These are phyloP conservation scores for Callorhinus ursinus DNA, from an alignment of 2,113 vertebrate species.

Conservation along the genomic window DNA sequence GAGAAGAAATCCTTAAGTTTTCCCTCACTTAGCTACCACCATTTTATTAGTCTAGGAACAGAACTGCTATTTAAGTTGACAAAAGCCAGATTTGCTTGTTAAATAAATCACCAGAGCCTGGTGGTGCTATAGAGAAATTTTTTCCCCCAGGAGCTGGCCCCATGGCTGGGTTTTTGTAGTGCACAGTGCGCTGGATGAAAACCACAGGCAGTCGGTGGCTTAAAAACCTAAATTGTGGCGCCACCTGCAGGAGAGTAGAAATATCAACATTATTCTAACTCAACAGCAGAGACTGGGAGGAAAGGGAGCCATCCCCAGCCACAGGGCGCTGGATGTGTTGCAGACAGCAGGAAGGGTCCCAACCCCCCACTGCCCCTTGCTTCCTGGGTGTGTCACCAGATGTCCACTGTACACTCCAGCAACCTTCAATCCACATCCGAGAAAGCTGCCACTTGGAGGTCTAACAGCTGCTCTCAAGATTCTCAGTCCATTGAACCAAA, in stretches of 20 bases:
- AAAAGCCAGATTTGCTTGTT: conserved; percentile 72
- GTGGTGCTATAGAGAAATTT: neutral
- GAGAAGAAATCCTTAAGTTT: conserved; percentile 40
- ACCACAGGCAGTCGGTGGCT: conserved; percentile 19
- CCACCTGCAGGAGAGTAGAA: conserved; percentile 87
- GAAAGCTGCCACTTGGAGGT: conserved; percentile 8
- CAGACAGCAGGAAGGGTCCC: neutral
- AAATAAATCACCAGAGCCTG: conserved; percentile 75
- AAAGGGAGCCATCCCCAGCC: neutral
- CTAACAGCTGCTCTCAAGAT: neutral
- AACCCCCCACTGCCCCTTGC: too few relatives aligned
- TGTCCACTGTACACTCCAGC: neutral
- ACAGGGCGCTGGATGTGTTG: neutral
- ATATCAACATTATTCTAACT: conserved; percentile 68
- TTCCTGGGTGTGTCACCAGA: neutral
- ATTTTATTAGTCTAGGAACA: conserved; percentile 82
- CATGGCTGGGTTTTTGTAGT: neutral
- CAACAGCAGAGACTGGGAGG: rapidly evolving
- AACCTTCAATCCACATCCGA: neutral
- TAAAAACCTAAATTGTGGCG: conserved; percentile 88
- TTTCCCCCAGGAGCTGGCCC: neutral
- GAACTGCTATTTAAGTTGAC: conserved; percentile 74
- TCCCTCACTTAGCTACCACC: conserved; percentile 56
- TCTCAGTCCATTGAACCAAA: neutral
- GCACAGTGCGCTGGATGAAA: neutral